These are phyloP conservation scores for Clepsis dumicolana DNA, from an alignment of 2,888 invertebrate species.

Conservation along the genomic window DNA sequence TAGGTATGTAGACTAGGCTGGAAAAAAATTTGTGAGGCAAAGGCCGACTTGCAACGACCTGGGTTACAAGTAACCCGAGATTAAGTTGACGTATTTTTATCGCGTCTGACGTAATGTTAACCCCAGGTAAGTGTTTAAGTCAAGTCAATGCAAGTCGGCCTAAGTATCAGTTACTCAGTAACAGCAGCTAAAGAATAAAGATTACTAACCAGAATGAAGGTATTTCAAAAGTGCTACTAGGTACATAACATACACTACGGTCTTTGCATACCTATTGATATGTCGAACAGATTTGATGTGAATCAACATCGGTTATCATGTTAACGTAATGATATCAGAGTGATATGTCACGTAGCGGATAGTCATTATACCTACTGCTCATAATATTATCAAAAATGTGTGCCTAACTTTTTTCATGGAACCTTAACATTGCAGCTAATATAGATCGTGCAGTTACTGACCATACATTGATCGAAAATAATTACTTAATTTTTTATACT, in stretches of 20 bases:
- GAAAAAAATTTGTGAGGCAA: too few species aligned
- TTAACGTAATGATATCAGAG: constrained; percentile 28
- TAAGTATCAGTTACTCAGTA: background rate
- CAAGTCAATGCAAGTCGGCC: too few species aligned
- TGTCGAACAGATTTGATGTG: constrained; percentile 4
- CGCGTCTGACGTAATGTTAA: too few species aligned
- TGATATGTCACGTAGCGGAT: constrained; percentile 39
- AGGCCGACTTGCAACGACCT: too few species aligned
- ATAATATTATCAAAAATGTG: constrained; percentile 15
- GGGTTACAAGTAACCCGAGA: too few species aligned
- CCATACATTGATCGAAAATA: constrained; percentile 18
- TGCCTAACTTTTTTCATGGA: background rate
- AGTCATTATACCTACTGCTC: constrained; percentile 4
- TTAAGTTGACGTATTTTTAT: too few species aligned
- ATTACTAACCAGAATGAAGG: background rate
- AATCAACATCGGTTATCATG: constrained; percentile 18
- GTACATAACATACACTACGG: background rate
- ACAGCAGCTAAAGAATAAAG: background rate
- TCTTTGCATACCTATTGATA: background rate
- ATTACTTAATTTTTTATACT: constrained; percentile 23
- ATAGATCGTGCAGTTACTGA: constrained; percentile 31
- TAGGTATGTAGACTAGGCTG: too few species aligned
- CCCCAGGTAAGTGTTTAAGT: too few species aligned
- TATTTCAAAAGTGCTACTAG: background rate
- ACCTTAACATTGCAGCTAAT: background rate